These are phyloP conservation scores for Nasonia giraulti DNA, from an alignment of 1,140 invertebrate species.

Conservation along the genomic window DNA sequence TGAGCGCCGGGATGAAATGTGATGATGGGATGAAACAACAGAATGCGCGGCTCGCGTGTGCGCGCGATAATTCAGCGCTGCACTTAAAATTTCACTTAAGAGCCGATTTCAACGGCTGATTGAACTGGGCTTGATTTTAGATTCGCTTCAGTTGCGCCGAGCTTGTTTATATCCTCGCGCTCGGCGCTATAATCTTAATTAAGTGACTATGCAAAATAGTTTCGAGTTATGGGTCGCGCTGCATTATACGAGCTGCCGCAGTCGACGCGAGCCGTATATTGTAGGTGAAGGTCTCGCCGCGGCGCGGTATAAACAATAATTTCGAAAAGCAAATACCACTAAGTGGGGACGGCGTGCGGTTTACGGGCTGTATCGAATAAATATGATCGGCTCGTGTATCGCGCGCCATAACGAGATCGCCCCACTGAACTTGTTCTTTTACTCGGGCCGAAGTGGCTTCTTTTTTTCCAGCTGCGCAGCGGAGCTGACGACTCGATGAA, in stretches of 20 bases:
- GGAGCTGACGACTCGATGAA: constrained; percentile 43
- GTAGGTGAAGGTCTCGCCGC: neutral
- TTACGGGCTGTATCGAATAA: neutral
- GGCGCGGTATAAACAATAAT: too few relatives aligned
- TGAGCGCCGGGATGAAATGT: constrained; percentile 11
- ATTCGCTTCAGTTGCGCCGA: constrained; percentile 16
- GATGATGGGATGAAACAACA: constrained; percentile 14
- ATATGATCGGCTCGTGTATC: too few relatives aligned
- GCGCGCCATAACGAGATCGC: too few relatives aligned
- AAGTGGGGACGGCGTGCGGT: neutral
- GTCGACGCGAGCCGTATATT: neutral
- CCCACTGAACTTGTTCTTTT: neutral
- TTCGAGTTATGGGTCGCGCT: neutral
- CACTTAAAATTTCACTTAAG: constrained; percentile 15
- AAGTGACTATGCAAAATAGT: constrained; percentile 39
- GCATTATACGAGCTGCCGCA: neutral
- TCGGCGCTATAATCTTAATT: constrained; percentile 39
- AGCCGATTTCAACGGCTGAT: constrained; percentile 24
- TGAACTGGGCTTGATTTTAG: constrained; percentile 11
- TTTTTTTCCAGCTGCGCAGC: neutral
- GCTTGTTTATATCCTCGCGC: constrained; percentile 18
- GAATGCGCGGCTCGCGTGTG: too few relatives aligned
- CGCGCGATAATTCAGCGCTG: constrained; percentile 13
- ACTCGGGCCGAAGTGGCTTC: neutral
- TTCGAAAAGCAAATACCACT: too few relatives aligned